Evolutionary conservation across 2,797 vertebrate genomes (phyloP).

Genomic region (Agapornis canus): DNA sequence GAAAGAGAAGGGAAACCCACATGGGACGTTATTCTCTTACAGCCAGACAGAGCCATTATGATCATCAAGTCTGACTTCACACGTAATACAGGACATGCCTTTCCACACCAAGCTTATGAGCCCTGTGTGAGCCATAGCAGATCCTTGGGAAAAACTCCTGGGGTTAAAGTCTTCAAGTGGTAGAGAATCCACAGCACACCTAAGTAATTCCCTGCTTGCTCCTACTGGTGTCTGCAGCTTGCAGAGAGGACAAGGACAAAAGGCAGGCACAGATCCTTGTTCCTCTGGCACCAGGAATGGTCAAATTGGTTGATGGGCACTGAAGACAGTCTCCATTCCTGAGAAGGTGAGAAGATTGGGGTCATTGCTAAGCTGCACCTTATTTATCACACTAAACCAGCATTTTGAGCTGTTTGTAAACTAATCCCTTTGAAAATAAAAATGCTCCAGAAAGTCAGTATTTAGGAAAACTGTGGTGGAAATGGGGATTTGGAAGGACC

Average conservation of each 20-base stretch:
- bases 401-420: neutral
- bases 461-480: neutral
- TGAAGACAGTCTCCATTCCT: neutral
- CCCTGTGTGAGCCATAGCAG: neutral
- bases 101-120: neutral
- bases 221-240: neutral
- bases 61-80: neutral
- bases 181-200: neutral
- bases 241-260: neutral
- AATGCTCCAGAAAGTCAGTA: rapidly evolving
- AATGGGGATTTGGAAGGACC: neutral
- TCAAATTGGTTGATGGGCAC: rapidly evolving
- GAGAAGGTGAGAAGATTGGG: neutral
- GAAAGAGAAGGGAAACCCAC: neutral
- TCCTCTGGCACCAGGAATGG: neutral
- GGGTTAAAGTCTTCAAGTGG: neutral
- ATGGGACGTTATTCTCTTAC: neutral
- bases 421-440: neutral
- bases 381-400: neutral
- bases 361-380: neutral
- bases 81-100: neutral
- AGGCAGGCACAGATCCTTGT: neutral
- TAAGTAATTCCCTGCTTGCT: neutral
- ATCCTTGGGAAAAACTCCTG: neutral
- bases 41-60: neutral